These are phyloP conservation scores for Sturnira hondurensis DNA, from an alignment of 2,113 vertebrate genomes.

Conservation along the genomic window DNA sequence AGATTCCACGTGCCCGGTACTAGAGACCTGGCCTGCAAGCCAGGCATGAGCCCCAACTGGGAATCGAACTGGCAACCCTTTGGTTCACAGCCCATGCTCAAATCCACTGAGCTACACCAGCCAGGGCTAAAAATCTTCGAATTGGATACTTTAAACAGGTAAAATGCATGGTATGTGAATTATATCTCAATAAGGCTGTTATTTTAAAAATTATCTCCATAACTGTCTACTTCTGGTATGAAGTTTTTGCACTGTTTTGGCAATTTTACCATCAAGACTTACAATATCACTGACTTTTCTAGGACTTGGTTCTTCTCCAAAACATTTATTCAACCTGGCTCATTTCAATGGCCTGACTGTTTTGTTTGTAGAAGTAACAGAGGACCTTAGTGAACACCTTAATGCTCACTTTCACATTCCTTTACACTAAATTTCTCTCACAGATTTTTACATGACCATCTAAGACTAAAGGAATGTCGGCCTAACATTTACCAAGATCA, in stretches of 20 bases:
- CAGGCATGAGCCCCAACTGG: too few relatives aligned
- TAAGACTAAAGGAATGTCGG: neutral
- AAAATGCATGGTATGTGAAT: neutral
- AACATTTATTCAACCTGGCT: neutral
- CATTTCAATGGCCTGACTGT: neutral
- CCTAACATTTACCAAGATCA: neutral
- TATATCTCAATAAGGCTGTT: neutral
- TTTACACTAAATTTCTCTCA: neutral
- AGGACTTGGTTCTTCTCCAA: neutral
- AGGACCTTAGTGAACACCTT: neutral
- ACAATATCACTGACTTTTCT: neutral
- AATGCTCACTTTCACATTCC: neutral
- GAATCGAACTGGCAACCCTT: too few relatives aligned
- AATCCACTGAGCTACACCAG: too few relatives aligned
- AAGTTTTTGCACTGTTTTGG: neutral
- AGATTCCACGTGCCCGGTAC: too few relatives aligned
- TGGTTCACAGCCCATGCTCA: too few relatives aligned
- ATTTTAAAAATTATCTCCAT: neutral
- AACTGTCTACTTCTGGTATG: neutral
- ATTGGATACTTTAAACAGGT: neutral
- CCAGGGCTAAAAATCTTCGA: neutral
- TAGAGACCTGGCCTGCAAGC: too few relatives aligned
- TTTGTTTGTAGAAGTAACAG: neutral
- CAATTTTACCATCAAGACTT: conserved; percentile 10
- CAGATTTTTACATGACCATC: neutral